Evolutionary conservation across 2,797 vertebrate genomes (phyloP), one percentile per base, ranked within the genome.

Genomic region (Spondyliosoma cantharus): DNA sequence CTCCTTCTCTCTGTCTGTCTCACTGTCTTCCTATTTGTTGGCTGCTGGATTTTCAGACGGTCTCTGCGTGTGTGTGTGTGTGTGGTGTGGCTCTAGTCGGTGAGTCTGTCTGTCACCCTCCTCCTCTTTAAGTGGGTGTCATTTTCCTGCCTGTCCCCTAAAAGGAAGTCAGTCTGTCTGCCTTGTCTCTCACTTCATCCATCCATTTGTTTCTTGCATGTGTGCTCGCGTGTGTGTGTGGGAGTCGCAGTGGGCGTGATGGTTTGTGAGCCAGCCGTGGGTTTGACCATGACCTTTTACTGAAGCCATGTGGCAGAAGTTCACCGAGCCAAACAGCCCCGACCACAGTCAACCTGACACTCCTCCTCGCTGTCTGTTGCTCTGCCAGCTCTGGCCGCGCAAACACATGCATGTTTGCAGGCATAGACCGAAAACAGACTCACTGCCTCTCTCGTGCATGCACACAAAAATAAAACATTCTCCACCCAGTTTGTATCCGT

Each of bases 251-350:
- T 89, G 76, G 87, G 85, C 76, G 88, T 90, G 78, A 78, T 74
- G 80, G 89, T 88, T 92, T 74, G 45, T 60, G 86, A 91, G 87
- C 77, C 84, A 82, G 69, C 79, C 84, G 66, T 2, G 80, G 79
- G 87, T 91, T 84, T 88, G 81, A 91, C 92, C 87, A 43, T 93
- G 91, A 95, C 94, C 93, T 94, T 95, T 93, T 85, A 43, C 76
- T 24, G 76, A 80, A 81, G 76, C 90, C 74, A 53, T 92, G 82
- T 89, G 90, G 87, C 78, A 91, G 68, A 88, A 85, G 90, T 93
- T 94, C 78, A 90, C 78, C 5, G 20, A 84, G 71, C 84, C 80
- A 90, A 83, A 86, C 70, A 79, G 69, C 64, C 78, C 52, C 82
- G 25, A 91, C 92, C 84, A 60, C 82, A 92, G 78, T 80, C 85